These are phyloP conservation scores for Cavia porcellus DNA, from an alignment of 2,113 vertebrate genomes.

Conservation along the genomic window DNA sequence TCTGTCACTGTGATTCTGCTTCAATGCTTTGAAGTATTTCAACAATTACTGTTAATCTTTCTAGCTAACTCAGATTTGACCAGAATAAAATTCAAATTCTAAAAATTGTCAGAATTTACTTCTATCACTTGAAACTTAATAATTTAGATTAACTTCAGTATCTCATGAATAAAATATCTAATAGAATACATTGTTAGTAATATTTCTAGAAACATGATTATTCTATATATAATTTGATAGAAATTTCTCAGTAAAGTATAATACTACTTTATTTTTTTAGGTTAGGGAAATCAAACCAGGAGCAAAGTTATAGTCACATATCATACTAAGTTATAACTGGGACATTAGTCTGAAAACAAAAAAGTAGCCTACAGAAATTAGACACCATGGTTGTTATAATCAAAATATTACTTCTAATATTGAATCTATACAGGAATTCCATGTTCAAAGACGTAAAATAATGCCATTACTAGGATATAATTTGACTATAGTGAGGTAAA, in stretches of 20 bases:
- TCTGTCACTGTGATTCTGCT: conserved; percentile 68
- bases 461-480: fast-evolving
- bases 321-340: background rate
- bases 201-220: background rate
- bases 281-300: background rate
- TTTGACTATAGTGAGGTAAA: background rate
- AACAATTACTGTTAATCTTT: conserved; percentile 81
- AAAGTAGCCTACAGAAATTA: background rate
- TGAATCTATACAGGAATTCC: background rate
- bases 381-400: background rate
- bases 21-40: conserved; percentile 67
- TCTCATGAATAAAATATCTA: conserved; percentile 24
- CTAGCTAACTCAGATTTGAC: conserved; percentile 78
- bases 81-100: conserved; percentile 76
- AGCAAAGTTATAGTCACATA: conserved; percentile 64
- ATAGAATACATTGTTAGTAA: background rate
- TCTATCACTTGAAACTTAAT: conserved; percentile 71
- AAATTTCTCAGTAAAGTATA: background rate
- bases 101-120: conserved; percentile 52
- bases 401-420: no score
- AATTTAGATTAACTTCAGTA: conserved; percentile 60
- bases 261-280: conserved; percentile 52
- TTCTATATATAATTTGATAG: conserved; percentile 39
- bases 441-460: background rate
- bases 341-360: background rate